Evolutionary conservation across 2,888 invertebrate species (phyloP).

Genomic region (Chydorus sphaericus): DNA sequence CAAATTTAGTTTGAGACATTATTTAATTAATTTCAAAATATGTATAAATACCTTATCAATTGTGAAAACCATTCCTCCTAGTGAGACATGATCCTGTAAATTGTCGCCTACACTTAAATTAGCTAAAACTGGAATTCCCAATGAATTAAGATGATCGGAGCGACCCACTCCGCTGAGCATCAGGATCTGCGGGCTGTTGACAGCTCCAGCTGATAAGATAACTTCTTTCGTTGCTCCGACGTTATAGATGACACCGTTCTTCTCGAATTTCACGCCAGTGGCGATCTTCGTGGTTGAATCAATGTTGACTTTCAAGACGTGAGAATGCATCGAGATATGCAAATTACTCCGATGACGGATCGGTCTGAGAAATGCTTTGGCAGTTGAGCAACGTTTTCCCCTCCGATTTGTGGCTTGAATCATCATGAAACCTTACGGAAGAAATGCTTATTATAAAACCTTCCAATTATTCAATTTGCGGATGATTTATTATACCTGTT

Average conservation of each 20-base stretch:
- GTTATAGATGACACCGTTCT: constrained; percentile 41
- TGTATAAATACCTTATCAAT: neutral
- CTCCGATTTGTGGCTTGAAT: constrained; percentile 77
- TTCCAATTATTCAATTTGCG: no score
- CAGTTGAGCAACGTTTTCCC: constrained; percentile 64
- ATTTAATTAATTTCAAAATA: neutral
- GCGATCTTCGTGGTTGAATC: constrained; percentile 54
- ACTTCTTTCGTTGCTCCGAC: constrained; percentile 63
- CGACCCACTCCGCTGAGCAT: constrained; percentile 38
- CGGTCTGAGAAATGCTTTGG: constrained; percentile 72
- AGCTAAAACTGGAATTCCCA: constrained; percentile 54
- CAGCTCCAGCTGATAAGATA: constrained; percentile 70
- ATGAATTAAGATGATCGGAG: constrained; percentile 51
- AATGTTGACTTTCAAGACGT: constrained; percentile 60
- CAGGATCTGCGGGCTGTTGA: constrained; percentile 74
- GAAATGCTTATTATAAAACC: no score
- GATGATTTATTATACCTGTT: no score
- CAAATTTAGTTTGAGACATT: neutral
- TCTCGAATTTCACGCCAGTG: constrained; percentile 61
- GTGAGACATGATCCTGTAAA: constrained; percentile 36
- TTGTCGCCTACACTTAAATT: constrained; percentile 65
- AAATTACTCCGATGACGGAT: constrained; percentile 59
- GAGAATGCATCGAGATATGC: constrained; percentile 61
- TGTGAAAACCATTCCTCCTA: constrained; percentile 15
- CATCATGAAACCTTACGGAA: constrained; percentile 68